These are phyloP conservation scores for human (Homo sapiens) DNA, from an alignment of 2,113 vertebrate genomes.

Conservation along the genomic window GRCh38 chr1:176709501-176710000, in stretches of 20 bases:
- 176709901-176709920: background rate
- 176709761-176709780: background rate
- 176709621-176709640: background rate
- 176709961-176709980: slow-evolving; percentile 54
- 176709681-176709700: background rate
- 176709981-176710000: slow-evolving; percentile 96
- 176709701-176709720: too few relatives aligned
- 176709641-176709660: background rate
- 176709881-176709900: background rate
- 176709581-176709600: background rate
- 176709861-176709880: background rate
- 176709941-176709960: background rate
- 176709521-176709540: background rate
- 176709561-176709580: background rate
- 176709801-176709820: background rate
- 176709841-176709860: background rate
- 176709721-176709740: background rate
- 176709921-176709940: background rate
- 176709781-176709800: background rate
- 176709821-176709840: background rate
- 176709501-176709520: background rate
- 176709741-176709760: background rate
- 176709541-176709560: background rate
- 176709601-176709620: background rate
- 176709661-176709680: background rate